A percentile compares a stretch with the other conserved stretches of the same genome.
Conservation (phyloP, 2,888 invertebrate genomes). For the Lepas anatifera region DNA sequence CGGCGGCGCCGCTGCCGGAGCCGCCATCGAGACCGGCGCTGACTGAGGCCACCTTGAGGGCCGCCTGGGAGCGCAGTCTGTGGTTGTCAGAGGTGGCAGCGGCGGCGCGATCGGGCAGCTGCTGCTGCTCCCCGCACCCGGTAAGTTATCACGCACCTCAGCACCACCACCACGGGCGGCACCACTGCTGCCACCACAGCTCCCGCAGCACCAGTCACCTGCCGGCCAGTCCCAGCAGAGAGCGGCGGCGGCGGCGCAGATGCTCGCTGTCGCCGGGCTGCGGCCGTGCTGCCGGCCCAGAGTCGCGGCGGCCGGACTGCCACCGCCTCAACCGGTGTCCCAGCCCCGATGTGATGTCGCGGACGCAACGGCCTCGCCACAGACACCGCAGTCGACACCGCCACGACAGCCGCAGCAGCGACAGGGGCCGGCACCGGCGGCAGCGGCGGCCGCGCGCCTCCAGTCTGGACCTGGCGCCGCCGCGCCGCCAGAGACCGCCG, state of each 20-base stretch:
- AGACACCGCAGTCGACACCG: conserved; percentile 22
- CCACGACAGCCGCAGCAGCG: conserved; percentile 19
- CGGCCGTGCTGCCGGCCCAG: background rate
- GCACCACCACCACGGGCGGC: background rate
- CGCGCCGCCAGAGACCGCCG: conserved; percentile 19
- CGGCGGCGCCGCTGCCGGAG: too few species aligned
- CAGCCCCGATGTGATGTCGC: too few species aligned
- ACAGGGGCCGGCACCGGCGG: conserved; percentile 18
- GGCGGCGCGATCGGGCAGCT: too few species aligned
- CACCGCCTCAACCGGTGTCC: conserved; percentile 18
- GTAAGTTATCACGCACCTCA: too few species aligned
- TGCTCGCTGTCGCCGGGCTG: background rate
- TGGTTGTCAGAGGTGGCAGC: too few species aligned
- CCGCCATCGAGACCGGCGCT: too few species aligned
- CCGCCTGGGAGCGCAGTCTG: too few species aligned
- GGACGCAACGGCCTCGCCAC: conserved; percentile 19
- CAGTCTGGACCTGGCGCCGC: conserved; percentile 19
- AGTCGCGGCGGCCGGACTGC: background rate
- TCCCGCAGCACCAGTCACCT: background rate
- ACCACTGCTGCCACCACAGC: too few species aligned
- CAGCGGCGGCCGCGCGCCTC: conserved; percentile 19
- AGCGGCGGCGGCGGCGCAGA: background rate
- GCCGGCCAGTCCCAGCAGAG: background rate
- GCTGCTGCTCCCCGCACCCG: too few species aligned
- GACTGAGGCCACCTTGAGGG: too few species aligned